A percentile compares a stretch with the other conserved stretches of the same genome.
Evolutionary conservation across 2,797 vertebrate species (phyloP).

Genomic region (Alcedo atthis): DNA sequence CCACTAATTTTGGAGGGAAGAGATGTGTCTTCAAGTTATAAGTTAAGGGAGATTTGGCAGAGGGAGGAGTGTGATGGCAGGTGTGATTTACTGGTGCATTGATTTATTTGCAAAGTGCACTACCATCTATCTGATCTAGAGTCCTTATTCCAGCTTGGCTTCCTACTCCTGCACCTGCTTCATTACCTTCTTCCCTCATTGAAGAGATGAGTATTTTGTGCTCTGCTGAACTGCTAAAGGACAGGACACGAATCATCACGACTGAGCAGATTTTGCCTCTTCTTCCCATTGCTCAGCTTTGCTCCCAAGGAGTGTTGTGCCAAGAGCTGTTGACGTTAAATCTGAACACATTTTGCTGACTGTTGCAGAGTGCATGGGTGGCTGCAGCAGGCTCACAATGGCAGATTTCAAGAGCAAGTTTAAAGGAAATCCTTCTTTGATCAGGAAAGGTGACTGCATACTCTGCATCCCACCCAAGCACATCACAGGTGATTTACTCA

Average conservation of each 20-base stretch:
- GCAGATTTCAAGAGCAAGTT: neutral
- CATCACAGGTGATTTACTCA: neutral
- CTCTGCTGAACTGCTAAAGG: conserved; percentile 16
- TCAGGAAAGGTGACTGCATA: neutral
- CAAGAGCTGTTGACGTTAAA: conserved; percentile 13
- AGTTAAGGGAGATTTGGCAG: neutral
- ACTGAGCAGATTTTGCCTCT: neutral
- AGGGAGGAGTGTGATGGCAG: neutral
- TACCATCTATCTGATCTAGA: neutral
- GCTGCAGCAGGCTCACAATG: neutral
- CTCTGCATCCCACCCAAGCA: neutral
- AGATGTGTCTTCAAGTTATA: neutral
- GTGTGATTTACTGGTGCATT: neutral
- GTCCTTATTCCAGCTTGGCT: neutral
- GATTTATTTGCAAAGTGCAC: neutral
- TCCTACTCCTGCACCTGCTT: neutral
- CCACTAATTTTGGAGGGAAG: neutral
- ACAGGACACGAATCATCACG: neutral
- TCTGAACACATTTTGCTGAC: neutral
- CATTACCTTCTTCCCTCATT: neutral
- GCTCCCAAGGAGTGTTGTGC: neutral
- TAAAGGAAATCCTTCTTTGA: neutral
- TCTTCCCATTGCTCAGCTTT: neutral
- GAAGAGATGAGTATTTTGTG: neutral
- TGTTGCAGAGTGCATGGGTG: neutral